Conservation (phyloP, 2,888 invertebrate genomes). For the Caenorhabditis plicata region DNA sequence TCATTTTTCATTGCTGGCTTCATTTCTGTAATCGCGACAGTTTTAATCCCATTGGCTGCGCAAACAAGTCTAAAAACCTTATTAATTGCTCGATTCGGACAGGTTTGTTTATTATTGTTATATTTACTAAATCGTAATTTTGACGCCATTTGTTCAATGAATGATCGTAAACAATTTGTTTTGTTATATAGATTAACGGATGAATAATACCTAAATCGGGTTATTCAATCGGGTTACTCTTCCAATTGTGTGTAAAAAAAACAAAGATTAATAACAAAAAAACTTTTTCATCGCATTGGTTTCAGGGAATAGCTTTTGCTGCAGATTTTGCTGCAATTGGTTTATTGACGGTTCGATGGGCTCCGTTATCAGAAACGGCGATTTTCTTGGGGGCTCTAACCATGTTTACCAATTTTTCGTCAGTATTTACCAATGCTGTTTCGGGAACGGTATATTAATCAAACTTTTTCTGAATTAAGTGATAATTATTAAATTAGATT, state of each 20-base stretch:
- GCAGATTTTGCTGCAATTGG: slow-evolving; percentile 56
- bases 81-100: slow-evolving; percentile 36
- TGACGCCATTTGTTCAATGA: background rate
- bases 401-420: slow-evolving; percentile 54
- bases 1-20: slow-evolving; percentile 46
- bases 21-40: slow-evolving; percentile 39
- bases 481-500: slow-evolving; percentile 41
- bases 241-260: too few species aligned
- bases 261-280: too few species aligned
- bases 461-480: too few species aligned
- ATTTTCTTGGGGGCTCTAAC: slow-evolving; percentile 57
- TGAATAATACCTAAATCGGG: too few species aligned
- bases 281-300: too few species aligned
- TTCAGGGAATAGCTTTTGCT: slow-evolving; percentile 44
- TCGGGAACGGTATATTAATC: slow-evolving; percentile 52
- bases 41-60: slow-evolving; percentile 40
- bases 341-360: slow-evolving; percentile 53
- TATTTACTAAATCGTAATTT: background rate
- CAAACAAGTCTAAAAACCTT: slow-evolving; percentile 27
- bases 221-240: too few species aligned
- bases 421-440: slow-evolving; percentile 50
- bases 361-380: slow-evolving; percentile 52
- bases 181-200: too few species aligned
- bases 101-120: slow-evolving; percentile 22
- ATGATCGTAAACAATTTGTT: background rate